phyloP scores from a whole-genome alignment of 2,888 invertebrate genomes.

The Oasisia sp. region DNA sequence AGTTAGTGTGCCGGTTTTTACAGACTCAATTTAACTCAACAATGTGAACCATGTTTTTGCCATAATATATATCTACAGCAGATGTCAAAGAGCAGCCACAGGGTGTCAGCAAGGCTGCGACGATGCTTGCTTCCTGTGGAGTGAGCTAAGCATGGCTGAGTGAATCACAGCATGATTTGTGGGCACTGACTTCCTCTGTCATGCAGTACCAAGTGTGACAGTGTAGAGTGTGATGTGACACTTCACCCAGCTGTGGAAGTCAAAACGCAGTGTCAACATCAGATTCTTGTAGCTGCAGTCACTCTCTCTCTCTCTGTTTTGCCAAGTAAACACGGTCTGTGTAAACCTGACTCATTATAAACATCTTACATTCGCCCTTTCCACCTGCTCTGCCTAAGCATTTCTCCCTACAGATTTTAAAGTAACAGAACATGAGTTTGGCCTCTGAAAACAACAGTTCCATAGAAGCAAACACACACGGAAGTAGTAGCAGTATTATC shows the following conservation, averaged over 20 bases:
- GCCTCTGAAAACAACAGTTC: background rate
- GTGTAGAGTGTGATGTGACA: background rate
- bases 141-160: background rate
- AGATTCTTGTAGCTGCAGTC: background rate
- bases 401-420: background rate
- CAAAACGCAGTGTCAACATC: background rate
- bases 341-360: background rate
- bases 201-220: background rate
- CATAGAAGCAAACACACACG: background rate
- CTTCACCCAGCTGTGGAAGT: background rate
- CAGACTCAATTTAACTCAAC: background rate
- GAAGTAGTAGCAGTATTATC: background rate
- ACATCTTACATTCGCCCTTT: background rate
- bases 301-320: background rate
- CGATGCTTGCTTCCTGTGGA: background rate
- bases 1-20: background rate
- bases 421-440: background rate
- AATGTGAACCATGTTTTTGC: background rate
- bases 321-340: background rate
- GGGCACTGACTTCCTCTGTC: background rate
- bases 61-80: background rate
- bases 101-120: constrained; percentile 5
- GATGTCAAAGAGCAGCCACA: background rate
- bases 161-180: background rate
- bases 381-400: background rate